Percentiles rank a stretch among this genome's conserved stretches.
phyloP scores from a whole-genome alignment of 2,888 invertebrate species.

The Ferrisia virgata region DNA sequence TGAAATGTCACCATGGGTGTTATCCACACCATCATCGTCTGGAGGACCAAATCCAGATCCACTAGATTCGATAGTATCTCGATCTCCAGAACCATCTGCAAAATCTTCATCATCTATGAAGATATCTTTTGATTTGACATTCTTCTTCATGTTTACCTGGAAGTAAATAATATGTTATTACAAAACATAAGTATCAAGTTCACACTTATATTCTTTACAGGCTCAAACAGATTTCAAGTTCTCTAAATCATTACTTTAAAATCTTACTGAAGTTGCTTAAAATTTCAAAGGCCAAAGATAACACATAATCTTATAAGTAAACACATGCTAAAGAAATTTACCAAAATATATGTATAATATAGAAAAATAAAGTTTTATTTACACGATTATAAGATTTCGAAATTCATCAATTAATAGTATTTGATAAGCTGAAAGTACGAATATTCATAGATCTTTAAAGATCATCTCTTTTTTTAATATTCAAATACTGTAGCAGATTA shows the following conservation, averaged over 20 bases:
- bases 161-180: not conserved
- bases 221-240: not conserved
- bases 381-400: not conserved
- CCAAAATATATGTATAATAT: not conserved
- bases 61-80: conserved; percentile 73
- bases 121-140: conserved; percentile 57
- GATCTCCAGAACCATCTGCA: conserved; percentile 59
- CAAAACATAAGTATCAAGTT: not conserved
- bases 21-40: conserved; percentile 65
- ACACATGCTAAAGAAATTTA: not conserved
- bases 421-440: not conserved
- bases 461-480: not conserved
- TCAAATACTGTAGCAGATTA: not conserved
- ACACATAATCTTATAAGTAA: not conserved
- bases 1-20: conserved; percentile 19
- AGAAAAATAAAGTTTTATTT: not conserved
- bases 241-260: not conserved
- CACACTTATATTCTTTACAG: not conserved
- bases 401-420: not conserved
- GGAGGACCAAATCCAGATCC: conserved; percentile 82
- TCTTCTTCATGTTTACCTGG: conserved; percentile 28
- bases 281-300: not conserved
- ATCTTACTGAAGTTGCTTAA: not conserved
- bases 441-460: not conserved
- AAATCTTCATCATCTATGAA: conserved; percentile 78